Evolutionary conservation across 2,797 vertebrate species (phyloP), one percentile per base, ranked within the genome.

Genomic region (Galago senegalensis): DNA sequence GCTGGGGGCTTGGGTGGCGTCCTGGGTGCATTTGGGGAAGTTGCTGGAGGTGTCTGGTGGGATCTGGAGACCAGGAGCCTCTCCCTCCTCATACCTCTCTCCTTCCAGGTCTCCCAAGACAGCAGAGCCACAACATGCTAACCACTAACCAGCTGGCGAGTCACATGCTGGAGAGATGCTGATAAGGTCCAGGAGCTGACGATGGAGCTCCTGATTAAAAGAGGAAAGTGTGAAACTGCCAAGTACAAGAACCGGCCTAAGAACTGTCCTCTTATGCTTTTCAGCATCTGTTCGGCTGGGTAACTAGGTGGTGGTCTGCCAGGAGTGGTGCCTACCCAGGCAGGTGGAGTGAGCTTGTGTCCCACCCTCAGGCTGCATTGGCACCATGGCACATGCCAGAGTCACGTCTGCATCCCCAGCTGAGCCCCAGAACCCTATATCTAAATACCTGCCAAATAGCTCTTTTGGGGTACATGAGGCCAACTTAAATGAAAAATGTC

Each of bases 91-190:
- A 0, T 5, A 20, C 49, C 31, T 27, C 27, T 12, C 61, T 46
- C 60, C 46, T n/a, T 31, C 20, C n/a, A 9, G 2, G 34, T 53
- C 46, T 34, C n/a, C 20, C 10, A 1, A 8, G 1, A 37, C 61
- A 34, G 1, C 20, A 18, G 21, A 2, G 27, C 37, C 29, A n/a
- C 60, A 1, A 0, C 14, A 2, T 0, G 0, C 14, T n/a, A 10
- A 11, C 56, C 7, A 0, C 23, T 2, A 11, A 20, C 5, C 4
- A 1, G 6, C 3, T 16, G 1, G 14, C 37, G 1, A 4, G 18
- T 21, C 7, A 20, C 0, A 1, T 1, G 3, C 25, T 4, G 18
- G 31, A 4, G 65, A 80, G 3, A 17, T 9, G 4, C 63, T 3
- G 2, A 56, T 7, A 1, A 11, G 0, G 4, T 4, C 2, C 14